Percentiles rank a stretch among this genome's conserved stretches.
Evolutionary conservation across 2,113 vertebrate species (phyloP).

Genomic region (Myrmophylax atrothorax): DNA sequence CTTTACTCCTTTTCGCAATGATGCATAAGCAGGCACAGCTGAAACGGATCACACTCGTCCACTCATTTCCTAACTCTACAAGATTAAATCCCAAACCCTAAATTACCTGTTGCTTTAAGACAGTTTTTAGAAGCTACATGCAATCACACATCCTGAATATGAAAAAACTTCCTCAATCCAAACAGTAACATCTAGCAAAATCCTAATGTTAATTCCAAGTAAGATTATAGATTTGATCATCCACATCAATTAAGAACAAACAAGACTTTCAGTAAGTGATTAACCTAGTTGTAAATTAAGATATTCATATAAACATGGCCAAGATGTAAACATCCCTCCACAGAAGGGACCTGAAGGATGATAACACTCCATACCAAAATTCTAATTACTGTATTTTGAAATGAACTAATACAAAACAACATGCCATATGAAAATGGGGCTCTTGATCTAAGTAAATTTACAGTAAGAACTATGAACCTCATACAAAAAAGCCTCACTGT

Average conservation of each 20-base stretch:
- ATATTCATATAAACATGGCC: neutral
- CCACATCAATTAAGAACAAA: neutral
- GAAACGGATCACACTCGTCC: neutral
- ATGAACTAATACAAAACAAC: neutral
- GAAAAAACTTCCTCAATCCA: neutral
- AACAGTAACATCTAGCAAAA: neutral
- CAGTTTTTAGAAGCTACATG: neutral
- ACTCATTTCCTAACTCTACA: neutral
- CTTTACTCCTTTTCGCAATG: neutral
- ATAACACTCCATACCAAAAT: neutral
- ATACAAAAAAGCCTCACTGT: neutral
- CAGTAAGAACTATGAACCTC: neutral
- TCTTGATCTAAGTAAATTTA: neutral
- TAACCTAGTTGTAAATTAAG: neutral
- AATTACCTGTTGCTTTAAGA: conserved; percentile 5
- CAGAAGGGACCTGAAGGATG: neutral
- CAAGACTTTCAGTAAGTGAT: neutral
- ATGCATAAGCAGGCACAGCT: neutral
- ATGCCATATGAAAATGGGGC: neutral
- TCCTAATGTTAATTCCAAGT: neutral
- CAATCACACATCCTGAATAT: neutral
- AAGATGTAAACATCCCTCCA: neutral
- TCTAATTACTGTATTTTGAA: neutral
- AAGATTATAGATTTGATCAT: neutral
- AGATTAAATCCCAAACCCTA: neutral